Conservation (phyloP, 2,797 vertebrate species). For the Molothrus aeneus region DNA sequence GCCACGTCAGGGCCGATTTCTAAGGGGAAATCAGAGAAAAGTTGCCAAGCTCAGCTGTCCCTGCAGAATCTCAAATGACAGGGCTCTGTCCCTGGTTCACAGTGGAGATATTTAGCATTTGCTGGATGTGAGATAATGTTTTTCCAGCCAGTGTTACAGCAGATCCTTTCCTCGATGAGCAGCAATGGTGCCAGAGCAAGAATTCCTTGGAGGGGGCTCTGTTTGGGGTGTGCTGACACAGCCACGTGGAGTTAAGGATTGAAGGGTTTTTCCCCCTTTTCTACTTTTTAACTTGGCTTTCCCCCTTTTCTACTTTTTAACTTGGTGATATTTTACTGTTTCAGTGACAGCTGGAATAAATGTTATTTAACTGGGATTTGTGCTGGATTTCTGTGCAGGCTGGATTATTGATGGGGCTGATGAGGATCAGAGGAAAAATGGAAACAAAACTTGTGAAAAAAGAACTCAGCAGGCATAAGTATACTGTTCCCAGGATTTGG, state of each 20-base stretch:
- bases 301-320: not conserved
- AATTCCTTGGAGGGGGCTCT: not conserved
- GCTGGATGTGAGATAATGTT: not conserved
- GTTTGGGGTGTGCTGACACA: not conserved
- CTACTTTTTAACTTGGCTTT: not conserved
- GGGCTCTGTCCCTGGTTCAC: not conserved
- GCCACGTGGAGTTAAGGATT: not conserved
- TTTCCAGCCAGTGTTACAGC: not conserved
- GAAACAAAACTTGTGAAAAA: constrained; percentile 31
- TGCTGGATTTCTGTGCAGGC: not conserved
- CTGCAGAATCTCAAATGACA: rapidly evolving
- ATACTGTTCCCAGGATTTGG: constrained; percentile 24
- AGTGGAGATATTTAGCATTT: not conserved
- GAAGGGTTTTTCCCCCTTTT: rapidly evolving
- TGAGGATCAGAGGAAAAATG: not conserved
- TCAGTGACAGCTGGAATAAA: not conserved
- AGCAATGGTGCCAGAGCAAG: rapidly evolving
- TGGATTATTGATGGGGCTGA: rapidly evolving
- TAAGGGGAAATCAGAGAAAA: not conserved
- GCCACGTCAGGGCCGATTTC: rapidly evolving
- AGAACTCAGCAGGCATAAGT: not conserved
- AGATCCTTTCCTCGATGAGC: not conserved
- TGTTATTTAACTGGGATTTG: rapidly evolving
- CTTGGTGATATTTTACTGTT: not conserved
- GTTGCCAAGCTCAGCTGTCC: not conserved